phyloP scores from a whole-genome alignment of 2,113 vertebrate species.

The Phoenicopterus ruber region DNA sequence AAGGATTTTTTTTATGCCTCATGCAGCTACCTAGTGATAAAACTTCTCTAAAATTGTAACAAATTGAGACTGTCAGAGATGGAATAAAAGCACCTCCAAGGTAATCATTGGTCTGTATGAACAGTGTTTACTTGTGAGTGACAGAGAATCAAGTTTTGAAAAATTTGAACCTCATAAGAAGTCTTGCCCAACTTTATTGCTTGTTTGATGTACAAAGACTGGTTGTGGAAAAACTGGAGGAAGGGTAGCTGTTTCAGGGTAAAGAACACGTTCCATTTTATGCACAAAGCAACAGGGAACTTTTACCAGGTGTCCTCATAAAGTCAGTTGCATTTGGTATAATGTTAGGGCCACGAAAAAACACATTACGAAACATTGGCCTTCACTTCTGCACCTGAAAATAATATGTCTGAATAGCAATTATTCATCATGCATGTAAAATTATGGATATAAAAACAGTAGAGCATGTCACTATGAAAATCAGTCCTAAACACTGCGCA shows the following conservation, averaged over 20 bases:
- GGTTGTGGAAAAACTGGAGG: neutral
- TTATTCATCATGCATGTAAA: neutral
- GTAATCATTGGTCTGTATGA: neutral
- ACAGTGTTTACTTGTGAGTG: neutral
- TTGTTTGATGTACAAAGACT: neutral
- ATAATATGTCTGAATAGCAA: neutral
- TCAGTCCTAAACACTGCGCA: neutral
- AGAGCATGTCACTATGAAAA: neutral
- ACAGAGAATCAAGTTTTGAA: neutral
- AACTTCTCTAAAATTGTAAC: neutral
- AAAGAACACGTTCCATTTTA: neutral
- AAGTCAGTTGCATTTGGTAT: neutral
- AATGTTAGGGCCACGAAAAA: neutral
- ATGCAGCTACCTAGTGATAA: neutral
- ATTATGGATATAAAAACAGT: conserved; percentile 2
- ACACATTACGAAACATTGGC: neutral
- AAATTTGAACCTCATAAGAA: neutral
- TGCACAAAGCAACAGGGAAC: neutral
- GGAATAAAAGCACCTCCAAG: neutral
- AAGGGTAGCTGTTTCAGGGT: neutral
- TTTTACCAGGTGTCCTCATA: neutral
- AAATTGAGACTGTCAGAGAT: neutral
- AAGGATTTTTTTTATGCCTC: neutral
- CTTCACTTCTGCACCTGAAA: conserved; percentile 9
- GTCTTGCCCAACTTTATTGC: neutral